Percentiles rank a stretch among this genome's conserved stretches.
phyloP scores from a whole-genome alignment of 2,888 invertebrate species.

The Uropetala carovei region DNA sequence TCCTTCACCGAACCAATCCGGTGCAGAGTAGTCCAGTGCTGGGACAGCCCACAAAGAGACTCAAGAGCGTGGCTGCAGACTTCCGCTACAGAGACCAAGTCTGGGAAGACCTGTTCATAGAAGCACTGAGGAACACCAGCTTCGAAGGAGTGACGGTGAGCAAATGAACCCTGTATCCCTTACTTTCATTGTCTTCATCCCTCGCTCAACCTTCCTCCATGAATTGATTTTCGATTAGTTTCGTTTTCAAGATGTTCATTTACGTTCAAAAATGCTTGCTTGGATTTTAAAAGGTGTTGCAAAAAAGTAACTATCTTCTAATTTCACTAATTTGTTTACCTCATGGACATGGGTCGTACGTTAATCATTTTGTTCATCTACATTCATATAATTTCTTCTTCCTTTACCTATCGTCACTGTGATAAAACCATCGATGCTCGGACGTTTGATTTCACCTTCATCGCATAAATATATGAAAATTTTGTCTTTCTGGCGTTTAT shows the following conservation, averaged over 20 bases:
- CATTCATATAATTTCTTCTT: not conserved
- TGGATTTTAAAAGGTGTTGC: no score
- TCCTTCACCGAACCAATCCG: slow-evolving; percentile 75
- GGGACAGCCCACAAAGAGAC: slow-evolving; percentile 75
- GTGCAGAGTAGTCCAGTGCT: not conserved
- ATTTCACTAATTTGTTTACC: no score
- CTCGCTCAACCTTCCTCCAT: not conserved
- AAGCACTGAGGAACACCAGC: slow-evolving; percentile 92
- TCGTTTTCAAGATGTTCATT: no score
- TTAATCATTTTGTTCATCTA: no score
- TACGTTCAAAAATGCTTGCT: no score
- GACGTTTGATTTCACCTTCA: no score
- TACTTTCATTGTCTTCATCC: slow-evolving; percentile 3
- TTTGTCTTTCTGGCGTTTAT: no score
- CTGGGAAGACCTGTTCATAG: slow-evolving; percentile 92
- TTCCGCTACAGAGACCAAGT: slow-evolving; percentile 90
- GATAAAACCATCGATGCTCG: no score
- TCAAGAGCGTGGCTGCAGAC: slow-evolving; percentile 88
- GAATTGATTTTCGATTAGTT: no score
- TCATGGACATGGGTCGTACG: no score
- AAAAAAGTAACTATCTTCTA: no score
- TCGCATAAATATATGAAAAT: no score
- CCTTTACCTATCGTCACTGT: not conserved
- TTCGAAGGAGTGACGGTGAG: slow-evolving; percentile 94
- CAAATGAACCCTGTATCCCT: slow-evolving; percentile 66